A percentile compares a stretch with the other conserved stretches of the same genome.
phyloP scores from a whole-genome alignment of 1,140 invertebrate species.

The Orius insidiosus region DNA sequence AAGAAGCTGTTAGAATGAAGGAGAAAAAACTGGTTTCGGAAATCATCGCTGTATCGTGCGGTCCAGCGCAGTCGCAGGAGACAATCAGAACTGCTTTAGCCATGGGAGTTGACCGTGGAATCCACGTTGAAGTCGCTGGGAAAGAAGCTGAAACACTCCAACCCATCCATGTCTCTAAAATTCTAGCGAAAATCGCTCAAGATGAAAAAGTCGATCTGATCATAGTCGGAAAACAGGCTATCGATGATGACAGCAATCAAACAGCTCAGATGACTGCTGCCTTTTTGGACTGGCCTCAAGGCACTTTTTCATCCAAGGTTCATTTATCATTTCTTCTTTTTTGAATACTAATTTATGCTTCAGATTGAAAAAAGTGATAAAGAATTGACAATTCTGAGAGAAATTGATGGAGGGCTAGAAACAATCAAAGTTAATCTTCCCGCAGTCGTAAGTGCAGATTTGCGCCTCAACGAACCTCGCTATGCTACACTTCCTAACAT shows the following conservation, averaged over 20 bases:
- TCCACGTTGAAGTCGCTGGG: conserved; percentile 82
- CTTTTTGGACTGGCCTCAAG: conserved; percentile 89
- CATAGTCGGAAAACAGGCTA: conserved; percentile 95
- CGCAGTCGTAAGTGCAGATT: conserved; percentile 88
- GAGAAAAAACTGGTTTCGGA: conserved; percentile 91
- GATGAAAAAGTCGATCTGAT: conserved; percentile 86
- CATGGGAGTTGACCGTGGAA: conserved; percentile 92
- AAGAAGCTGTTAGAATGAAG: conserved; percentile 96
- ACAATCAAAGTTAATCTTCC: conserved; percentile 80
- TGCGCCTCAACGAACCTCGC: conserved; percentile 90
- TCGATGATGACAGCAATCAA: conserved; percentile 97
- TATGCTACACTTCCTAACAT: conserved; percentile 99
- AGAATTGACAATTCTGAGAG: conserved; percentile 69
- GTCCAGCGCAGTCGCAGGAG: conserved; percentile 80
- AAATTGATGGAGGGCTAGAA: conserved; percentile 96
- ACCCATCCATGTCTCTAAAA: conserved; percentile 92
- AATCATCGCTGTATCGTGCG: conserved; percentile 89
- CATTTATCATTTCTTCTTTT: neutral
- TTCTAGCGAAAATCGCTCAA: conserved; percentile 79
- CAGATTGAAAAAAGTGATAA: conserved; percentile 64
- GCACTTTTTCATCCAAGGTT: conserved; percentile 83
- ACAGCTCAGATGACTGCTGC: conserved; percentile 97
- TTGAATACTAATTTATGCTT: conserved; percentile 6
- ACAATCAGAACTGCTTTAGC: conserved; percentile 86
- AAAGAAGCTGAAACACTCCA: conserved; percentile 77